phyloP scores from a whole-genome alignment of 2,113 vertebrate species.

The Heteronetta atricapilla region DNA sequence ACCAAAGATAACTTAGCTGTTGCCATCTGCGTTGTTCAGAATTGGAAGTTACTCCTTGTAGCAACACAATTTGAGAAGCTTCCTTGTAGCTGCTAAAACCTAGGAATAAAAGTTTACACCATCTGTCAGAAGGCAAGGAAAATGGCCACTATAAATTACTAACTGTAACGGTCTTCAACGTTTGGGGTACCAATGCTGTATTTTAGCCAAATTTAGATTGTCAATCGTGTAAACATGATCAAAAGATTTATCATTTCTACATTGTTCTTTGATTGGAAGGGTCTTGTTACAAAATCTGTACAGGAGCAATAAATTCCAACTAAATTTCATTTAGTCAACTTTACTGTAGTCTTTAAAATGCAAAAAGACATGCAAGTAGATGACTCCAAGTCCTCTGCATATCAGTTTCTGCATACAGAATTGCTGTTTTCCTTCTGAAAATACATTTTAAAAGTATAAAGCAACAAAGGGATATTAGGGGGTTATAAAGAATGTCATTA shows the following conservation, averaged over 20 bases:
- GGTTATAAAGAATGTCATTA: not conserved
- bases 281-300: not conserved
- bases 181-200: fast-evolving
- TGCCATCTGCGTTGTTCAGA: fast-evolving
- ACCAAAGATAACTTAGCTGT: not conserved
- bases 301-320: not conserved
- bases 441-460: not conserved
- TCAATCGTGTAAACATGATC: not conserved
- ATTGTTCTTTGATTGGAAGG: not conserved
- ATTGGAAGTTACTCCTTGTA: not conserved
- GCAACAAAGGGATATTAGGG: not conserved
- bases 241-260: not conserved
- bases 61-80: not conserved
- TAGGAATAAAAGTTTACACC: not conserved
- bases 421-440: not conserved
- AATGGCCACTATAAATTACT: not conserved
- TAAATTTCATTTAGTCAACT: not conserved
- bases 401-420: not conserved
- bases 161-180: not conserved
- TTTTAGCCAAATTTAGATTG: not conserved
- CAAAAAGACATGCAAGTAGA: not conserved
- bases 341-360: not conserved
- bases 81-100: not conserved
- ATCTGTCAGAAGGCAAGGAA: not conserved
- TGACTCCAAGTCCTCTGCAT: not conserved